Conservation (phyloP, 2,113 vertebrate species). For the Melanocharis versteri region DNA sequence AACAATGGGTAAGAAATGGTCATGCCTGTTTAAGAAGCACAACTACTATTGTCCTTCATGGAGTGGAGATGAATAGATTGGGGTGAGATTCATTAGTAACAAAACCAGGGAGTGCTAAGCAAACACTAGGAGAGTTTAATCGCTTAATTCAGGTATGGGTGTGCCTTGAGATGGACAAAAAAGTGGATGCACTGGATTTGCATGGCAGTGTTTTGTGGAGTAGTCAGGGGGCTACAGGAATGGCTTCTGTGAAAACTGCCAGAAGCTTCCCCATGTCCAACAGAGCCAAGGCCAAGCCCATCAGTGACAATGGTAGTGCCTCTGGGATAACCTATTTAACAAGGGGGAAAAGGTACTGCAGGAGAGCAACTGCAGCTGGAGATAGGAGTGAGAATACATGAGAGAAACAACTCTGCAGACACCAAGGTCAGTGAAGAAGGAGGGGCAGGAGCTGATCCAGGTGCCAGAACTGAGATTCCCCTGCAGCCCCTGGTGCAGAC, state of each 20-base stretch:
- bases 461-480: accelerated
- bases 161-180: not conserved
- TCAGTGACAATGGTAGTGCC: accelerated
- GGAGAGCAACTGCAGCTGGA: not conserved
- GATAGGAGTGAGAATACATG: not conserved
- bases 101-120: not conserved
- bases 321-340: not conserved
- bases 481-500: not conserved
- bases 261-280: not conserved
- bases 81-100: not conserved
- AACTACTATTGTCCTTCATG: not conserved
- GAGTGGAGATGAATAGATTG: not conserved
- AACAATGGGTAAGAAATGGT: not conserved
- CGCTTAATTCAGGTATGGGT: not conserved
- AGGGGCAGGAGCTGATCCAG: not conserved
- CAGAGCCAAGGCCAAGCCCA: not conserved
- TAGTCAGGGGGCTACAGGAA: not conserved
- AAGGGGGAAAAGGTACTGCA: not conserved
- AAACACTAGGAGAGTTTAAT: not conserved
- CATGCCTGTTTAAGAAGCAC: not conserved
- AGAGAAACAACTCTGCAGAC: not conserved
- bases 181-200: not conserved
- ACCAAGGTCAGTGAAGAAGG: not conserved
- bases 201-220: not conserved
- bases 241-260: not conserved